Base-by-base conservation (phyloP, 2,888 invertebrate species). In the Apamea sordens region DNA sequence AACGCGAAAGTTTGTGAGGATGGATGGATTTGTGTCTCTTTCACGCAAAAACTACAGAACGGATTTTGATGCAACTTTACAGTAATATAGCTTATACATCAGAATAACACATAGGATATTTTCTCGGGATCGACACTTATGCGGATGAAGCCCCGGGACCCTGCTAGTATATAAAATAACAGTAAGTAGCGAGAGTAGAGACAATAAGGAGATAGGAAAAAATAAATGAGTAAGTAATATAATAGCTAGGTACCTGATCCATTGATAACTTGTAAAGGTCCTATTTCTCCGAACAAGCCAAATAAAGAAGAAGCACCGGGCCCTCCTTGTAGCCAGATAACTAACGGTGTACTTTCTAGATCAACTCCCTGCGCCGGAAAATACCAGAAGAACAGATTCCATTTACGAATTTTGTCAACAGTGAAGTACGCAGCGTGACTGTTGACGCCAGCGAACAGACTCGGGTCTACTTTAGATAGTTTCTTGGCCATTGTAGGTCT, bases 341-440 rank as follows among this genome's bases (percentile, higher is more conserved):
- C 84, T 72, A 94, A 89, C 4, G 96, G 95, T 21, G 95, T 93
- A 10, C 79, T 87, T 24, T 91, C 89, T 28, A 91, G 92, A 95
- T 71, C 56, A 56, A 77, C n/a, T 2, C 64, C 76, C 41, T 79
- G 93, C 0, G 97, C 97, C 0, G 98, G 98, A 90, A 98, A 98
- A 91, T 97, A 98, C 98, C 98, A 98, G 93, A 98, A 98, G 94
- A 98, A 98, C 90, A 98, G 93, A 91, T 98, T 98, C 21, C 98
- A 98, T 90, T 98, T 97, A 89, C 95, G 97, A 11, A 95, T 92
- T 91, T 98, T 97, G 91, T 98, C 97, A 11, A 98, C 98, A 0
- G 98, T 98, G 65, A 94, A 80, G 82, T 90, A 85, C 0, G 63
- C 86, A 28, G 86, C 72, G 41, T 84, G 65, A 44, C 84, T 86